Evolutionary conservation across 2,888 invertebrate species (phyloP), one percentile per base, ranked within the genome.

Genomic region (Andrena flavipes): DNA sequence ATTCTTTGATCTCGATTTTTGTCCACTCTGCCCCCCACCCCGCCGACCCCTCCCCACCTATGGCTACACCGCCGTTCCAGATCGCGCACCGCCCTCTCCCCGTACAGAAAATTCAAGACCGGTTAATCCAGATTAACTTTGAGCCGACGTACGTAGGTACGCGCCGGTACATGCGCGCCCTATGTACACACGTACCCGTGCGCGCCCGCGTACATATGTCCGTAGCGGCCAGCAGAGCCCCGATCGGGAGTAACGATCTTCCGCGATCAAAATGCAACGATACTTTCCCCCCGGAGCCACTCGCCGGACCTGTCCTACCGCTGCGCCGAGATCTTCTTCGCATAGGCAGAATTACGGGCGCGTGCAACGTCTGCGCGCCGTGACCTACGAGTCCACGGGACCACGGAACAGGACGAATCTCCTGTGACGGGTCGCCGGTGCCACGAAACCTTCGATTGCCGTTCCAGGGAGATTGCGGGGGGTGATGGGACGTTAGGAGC

Each of bases 41-140:
- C 30, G 13, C 16, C 35, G 49, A n/a, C 64, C 71, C 62, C 72
- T 13, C 13, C 5, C 63, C 59, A 23, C 72, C 62, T 60, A 16
- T 42, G 63, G 63, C 48, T 10, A 30, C 48, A 69, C 51, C 63
- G 42, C 65, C 74, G 74, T 71, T 80, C 67, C 65, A 73, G 67
- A 56, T 67, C 76, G 59, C 51, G 71, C 63, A 16, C 78, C 75
- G 59, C 62, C 67, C 56, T 56, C 81, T 30, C 56, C 62, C 72
- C 64, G 59, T 54, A 56, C 69, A 77, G 88, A 84, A 80, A 88
- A 82, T 80, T 86, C 84, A 88, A 90, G 90, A 90, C 90, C 90
- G 90, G 89, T 90, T 90, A 89, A 89, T 90, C 90, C 90, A 90
- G 90, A 90, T 89, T 90, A 90, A 90, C 88, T 87, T 88, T 88